Percentiles rank a stretch among this genome's conserved stretches.
These are phyloP conservation scores for Stenurella melanura DNA, from an alignment of 2,888 invertebrate genomes.

Conservation along the genomic window DNA sequence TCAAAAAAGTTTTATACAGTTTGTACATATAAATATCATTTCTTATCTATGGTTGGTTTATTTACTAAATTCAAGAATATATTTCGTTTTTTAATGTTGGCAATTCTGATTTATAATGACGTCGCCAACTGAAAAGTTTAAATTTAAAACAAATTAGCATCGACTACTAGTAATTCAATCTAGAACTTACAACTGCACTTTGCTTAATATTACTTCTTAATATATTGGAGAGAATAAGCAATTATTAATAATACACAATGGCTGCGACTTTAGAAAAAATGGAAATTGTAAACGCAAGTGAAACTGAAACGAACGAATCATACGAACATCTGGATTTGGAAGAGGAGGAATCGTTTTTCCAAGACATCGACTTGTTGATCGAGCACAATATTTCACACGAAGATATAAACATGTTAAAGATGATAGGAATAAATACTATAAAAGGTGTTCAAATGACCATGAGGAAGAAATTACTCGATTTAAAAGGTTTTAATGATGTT, in stretches of 20 bases:
- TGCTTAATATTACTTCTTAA: not conserved
- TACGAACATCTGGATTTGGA: slow-evolving; percentile 72
- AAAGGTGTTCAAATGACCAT: slow-evolving; percentile 89
- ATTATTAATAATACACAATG: slow-evolving; percentile 25
- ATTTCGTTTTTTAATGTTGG: not conserved
- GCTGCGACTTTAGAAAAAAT: slow-evolving; percentile 44
- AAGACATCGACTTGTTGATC: slow-evolving; percentile 82
- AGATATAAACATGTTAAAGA: slow-evolving; percentile 86
- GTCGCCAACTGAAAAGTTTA: slow-evolving; percentile 7
- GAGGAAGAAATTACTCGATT: slow-evolving; percentile 81
- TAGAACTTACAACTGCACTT: not conserved
- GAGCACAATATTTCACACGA: slow-evolving; percentile 81
- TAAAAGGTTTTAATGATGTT: slow-evolving; percentile 86
- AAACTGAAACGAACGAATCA: slow-evolving; percentile 52
- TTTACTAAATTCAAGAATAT: not conserved
- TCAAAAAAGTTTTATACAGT: no score
- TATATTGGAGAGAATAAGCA: no score
- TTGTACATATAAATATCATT: no score
- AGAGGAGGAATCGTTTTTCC: slow-evolving; percentile 82
- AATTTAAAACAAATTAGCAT: slow-evolving; percentile 8
- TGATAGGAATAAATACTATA: slow-evolving; percentile 85
- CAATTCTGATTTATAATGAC: not conserved
- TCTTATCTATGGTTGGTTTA: no score
- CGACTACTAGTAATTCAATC: not conserved
- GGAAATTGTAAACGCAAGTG: slow-evolving; percentile 44